phyloP scores from a whole-genome alignment of 2,113 vertebrate genomes.

The Hemiscyllium ocellatum region DNA sequence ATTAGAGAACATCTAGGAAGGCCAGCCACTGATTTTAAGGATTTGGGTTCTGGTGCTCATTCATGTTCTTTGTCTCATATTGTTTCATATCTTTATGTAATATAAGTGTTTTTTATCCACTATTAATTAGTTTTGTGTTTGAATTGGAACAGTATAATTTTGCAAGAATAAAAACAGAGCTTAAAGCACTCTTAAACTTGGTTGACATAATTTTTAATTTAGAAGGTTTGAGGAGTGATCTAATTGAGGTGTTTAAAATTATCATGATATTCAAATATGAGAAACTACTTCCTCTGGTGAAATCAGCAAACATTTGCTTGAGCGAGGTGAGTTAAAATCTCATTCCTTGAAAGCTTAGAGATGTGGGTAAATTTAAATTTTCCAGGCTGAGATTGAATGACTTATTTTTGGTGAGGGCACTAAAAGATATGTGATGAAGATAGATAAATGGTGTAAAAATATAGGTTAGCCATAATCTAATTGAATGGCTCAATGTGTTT shows the following conservation, averaged over 20 bases:
- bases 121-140: background rate
- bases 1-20: too few relatives aligned
- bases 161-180: background rate
- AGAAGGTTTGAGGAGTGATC: background rate
- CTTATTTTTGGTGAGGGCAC: background rate
- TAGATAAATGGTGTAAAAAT: background rate
- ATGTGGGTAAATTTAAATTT: background rate
- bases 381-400: background rate
- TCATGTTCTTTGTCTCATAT: background rate
- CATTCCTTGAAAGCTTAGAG: background rate
- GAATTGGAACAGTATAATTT: background rate
- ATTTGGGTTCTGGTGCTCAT: background rate
- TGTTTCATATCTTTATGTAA: background rate
- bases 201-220: background rate
- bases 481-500: background rate
- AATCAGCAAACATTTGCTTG: background rate
- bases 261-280: background rate
- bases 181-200: background rate
- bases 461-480: background rate
- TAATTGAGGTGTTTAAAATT: background rate
- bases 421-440: background rate
- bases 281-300: background rate
- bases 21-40: too few relatives aligned
- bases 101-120: background rate
- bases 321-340: background rate